phyloP scores from a whole-genome alignment of 2,888 invertebrate species.

The Augochlorella aurata region DNA sequence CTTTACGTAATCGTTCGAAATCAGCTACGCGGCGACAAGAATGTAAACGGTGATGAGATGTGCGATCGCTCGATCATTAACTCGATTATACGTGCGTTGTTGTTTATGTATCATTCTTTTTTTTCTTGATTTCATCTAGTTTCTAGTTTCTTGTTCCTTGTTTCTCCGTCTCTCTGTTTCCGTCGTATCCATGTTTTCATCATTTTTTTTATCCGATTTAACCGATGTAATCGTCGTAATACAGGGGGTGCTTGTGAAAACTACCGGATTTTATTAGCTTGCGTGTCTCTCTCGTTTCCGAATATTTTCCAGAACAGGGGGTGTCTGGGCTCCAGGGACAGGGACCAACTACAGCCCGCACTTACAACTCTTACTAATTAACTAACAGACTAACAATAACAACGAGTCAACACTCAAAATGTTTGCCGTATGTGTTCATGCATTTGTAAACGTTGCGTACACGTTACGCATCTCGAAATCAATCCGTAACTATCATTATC shows the following conservation, averaged over 20 bases:
- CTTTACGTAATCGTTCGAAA: not conserved
- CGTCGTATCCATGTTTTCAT: constrained; percentile 50
- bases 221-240: constrained; percentile 5
- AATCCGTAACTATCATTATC: constrained; percentile 79
- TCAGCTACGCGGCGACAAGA: constrained; percentile 8
- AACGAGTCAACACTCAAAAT: constrained; percentile 82
- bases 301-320: constrained; percentile 82
- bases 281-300: constrained; percentile 60
- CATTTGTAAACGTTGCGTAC: constrained; percentile 74
- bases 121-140: constrained; percentile 17
- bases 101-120: constrained; percentile 21
- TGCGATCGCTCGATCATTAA: constrained; percentile 64
- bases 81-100: constrained; percentile 36
- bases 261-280: constrained; percentile 13
- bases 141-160: constrained; percentile 24
- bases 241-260: constrained; percentile 13
- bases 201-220: constrained; percentile 32
- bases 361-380: constrained; percentile 82
- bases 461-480: constrained; percentile 73
- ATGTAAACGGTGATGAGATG: constrained; percentile 61
- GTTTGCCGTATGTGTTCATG: constrained; percentile 77
- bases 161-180: constrained; percentile 36
- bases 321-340: constrained; percentile 81
- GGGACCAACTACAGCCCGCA: constrained; percentile 82
- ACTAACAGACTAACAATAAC: constrained; percentile 83